phyloP scores from a whole-genome alignment of 1,140 invertebrate genomes.

The Harpegnathos saltator region DNA sequence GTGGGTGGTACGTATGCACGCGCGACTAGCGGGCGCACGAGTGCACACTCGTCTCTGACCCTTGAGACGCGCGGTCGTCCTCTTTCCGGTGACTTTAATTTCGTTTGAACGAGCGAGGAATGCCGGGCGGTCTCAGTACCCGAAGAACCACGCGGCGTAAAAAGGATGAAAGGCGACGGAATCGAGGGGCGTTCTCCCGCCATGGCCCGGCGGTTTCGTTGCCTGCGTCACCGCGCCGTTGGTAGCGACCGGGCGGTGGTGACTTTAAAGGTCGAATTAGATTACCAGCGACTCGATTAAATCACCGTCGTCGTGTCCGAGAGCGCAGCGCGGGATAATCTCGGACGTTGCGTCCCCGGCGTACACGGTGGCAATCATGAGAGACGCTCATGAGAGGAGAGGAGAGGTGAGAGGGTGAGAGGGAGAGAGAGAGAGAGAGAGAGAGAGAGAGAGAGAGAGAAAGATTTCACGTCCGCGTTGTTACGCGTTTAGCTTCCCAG shows the following conservation, averaged over 20 bases:
- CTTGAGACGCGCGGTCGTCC: constrained; percentile 35
- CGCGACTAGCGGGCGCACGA: constrained; percentile 28
- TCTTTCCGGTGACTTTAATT: constrained; percentile 77
- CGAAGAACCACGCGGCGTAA: constrained; percentile 36
- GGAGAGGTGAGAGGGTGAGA: no score
- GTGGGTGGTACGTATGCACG: constrained; percentile 16
- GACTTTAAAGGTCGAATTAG: constrained; percentile 80
- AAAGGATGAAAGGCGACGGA: constrained; percentile 32
- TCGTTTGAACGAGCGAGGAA: constrained; percentile 76
- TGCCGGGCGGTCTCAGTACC: constrained; percentile 67
- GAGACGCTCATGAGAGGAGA: no score
- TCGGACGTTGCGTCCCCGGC: constrained; percentile 62
- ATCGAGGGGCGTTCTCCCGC: constrained; percentile 66
- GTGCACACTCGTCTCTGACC: constrained; percentile 35
- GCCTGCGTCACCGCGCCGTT: constrained; percentile 61
- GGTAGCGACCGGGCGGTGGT: constrained; percentile 54
- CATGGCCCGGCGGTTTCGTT: constrained; percentile 73
- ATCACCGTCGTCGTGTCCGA: constrained; percentile 68
- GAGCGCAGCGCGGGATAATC: constrained; percentile 65
- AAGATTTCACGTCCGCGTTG: no score
- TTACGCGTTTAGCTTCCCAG: not conserved
- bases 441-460: no score
- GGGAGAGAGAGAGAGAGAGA: no score
- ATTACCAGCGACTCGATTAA: constrained; percentile 83
- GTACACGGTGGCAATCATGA: not conserved